A percentile compares a stretch with the other conserved stretches of the same genome.
Evolutionary conservation across 2,113 vertebrate genomes (phyloP).

Genomic region (Saccopteryx bilineata): DNA sequence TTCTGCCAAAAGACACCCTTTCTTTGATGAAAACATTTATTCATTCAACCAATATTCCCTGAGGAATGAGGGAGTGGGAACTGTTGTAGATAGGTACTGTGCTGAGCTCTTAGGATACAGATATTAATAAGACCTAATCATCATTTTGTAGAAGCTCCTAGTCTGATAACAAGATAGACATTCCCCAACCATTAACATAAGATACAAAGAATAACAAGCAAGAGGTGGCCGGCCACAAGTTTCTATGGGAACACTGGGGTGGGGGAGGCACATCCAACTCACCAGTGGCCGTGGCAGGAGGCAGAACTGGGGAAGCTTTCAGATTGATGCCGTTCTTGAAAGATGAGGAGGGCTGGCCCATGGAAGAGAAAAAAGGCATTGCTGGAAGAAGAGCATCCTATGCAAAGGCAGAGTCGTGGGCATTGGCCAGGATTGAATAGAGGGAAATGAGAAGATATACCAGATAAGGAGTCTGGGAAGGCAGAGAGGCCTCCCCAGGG

Average conservation of each 20-base stretch:
- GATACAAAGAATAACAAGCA: slow-evolving; percentile 16
- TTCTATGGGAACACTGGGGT: slow-evolving; percentile 32
- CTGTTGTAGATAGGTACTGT: neutral
- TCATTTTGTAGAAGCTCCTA: slow-evolving; percentile 56
- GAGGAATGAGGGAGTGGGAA: slow-evolving; percentile 1
- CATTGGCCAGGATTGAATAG: neutral
- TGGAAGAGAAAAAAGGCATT: neutral
- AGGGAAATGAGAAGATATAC: neutral
- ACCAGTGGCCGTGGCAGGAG: neutral
- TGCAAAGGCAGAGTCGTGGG: neutral
- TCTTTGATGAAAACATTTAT: slow-evolving; percentile 38
- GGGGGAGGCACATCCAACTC: neutral
- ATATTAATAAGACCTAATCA: slow-evolving; percentile 33
- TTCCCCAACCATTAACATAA: slow-evolving; percentile 47
- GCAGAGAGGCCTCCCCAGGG: neutral
- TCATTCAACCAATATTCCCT: slow-evolving; percentile 2
- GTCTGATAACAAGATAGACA: slow-evolving; percentile 47
- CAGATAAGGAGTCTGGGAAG: neutral
- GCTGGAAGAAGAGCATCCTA: neutral
- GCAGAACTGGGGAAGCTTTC: neutral
- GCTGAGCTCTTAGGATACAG: neutral
- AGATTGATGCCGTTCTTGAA: slow-evolving; percentile 23
- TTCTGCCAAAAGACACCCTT: slow-evolving; percentile 27
- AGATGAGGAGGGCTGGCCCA: neutral
- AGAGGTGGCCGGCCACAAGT: neutral